phyloP scores from a whole-genome alignment of 2,888 invertebrate genomes.

The Drosophila mimetica region DNA sequence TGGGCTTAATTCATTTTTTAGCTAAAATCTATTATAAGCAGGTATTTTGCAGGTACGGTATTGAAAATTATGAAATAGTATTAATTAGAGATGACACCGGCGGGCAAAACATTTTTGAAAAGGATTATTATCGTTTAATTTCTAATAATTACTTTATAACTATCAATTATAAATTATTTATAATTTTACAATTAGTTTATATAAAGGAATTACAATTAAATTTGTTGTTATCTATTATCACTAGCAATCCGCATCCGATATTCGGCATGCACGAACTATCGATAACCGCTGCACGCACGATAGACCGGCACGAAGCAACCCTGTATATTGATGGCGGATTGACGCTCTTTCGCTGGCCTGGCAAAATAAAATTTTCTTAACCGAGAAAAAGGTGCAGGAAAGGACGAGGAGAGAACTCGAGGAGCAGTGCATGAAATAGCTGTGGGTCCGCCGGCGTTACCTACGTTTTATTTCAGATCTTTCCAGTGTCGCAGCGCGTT shows the following conservation, averaged over 20 bases:
- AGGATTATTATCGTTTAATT: not conserved
- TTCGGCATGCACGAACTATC: slow-evolving; percentile 6
- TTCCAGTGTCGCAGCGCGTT: slow-evolving; percentile 38
- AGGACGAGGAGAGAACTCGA: slow-evolving; percentile 8
- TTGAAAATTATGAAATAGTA: slow-evolving; percentile 52
- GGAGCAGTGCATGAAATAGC: slow-evolving; percentile 37
- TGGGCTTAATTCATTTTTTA: slow-evolving; percentile 46
- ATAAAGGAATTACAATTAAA: not conserved
- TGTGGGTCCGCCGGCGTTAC: slow-evolving; percentile 13
- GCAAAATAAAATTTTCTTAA: slow-evolving; percentile 58
- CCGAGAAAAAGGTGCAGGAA: slow-evolving; percentile 44
- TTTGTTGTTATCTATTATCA: not conserved
- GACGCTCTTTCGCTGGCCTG: slow-evolving; percentile 65
- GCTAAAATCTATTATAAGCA: slow-evolving; percentile 9
- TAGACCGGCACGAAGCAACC: slow-evolving; percentile 47
- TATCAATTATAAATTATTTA: not conserved
- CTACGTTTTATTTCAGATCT: slow-evolving; percentile 45
- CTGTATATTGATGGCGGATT: slow-evolving; percentile 73
- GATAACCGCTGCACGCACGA: slow-evolving; percentile 1
- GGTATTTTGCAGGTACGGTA: not conserved
- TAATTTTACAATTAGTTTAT: not conserved
- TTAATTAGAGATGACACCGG: slow-evolving; percentile 1
- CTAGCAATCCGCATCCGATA: not conserved
- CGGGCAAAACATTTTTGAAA: not conserved
- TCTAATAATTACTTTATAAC: not conserved